A percentile compares a stretch with the other conserved stretches of the same genome.
These are phyloP conservation scores for Toxotes chatareus DNA, from an alignment of 2,113 vertebrate genomes.

Conservation along the genomic window DNA sequence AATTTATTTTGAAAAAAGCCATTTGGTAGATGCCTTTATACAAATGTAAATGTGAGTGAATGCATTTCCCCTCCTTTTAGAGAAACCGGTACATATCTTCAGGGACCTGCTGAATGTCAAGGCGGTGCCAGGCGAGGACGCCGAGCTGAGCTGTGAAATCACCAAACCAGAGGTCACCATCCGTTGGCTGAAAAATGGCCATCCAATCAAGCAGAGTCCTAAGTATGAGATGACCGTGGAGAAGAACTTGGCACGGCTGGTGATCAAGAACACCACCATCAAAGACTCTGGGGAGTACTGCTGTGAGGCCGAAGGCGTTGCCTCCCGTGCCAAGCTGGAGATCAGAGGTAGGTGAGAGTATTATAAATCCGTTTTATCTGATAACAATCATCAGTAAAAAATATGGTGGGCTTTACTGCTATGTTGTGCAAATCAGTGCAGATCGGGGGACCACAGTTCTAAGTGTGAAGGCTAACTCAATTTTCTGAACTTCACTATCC, in stretches of 20 bases:
- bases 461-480: not conserved
- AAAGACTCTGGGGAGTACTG: slow-evolving; percentile 92
- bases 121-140: slow-evolving; percentile 85
- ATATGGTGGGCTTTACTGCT: not conserved
- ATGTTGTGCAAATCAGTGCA: not conserved
- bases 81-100: slow-evolving; percentile 87
- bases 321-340: slow-evolving; percentile 86
- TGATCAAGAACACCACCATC: slow-evolving; percentile 82
- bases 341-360: slow-evolving; percentile 87
- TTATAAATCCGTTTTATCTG: not conserved
- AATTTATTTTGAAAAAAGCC: not conserved
- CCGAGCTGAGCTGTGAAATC: slow-evolving; percentile 90
- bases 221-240: slow-evolving; percentile 88
- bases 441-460: not conserved
- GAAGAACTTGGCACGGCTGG: slow-evolving; percentile 81
- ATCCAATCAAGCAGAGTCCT: slow-evolving; percentile 85
- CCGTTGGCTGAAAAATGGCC: slow-evolving; percentile 92
- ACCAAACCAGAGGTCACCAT: slow-evolving; percentile 85
- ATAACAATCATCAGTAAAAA: not conserved
- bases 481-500: slow-evolving; percentile 2
- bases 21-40: not conserved
- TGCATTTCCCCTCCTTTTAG: slow-evolving; percentile 73
- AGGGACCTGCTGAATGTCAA: slow-evolving; percentile 87
- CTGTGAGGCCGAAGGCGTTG: slow-evolving; percentile 88
- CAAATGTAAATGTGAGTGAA: not conserved